Conservation (phyloP, 2,113 vertebrate genomes). For the Mesocricetus auratus region DNA sequence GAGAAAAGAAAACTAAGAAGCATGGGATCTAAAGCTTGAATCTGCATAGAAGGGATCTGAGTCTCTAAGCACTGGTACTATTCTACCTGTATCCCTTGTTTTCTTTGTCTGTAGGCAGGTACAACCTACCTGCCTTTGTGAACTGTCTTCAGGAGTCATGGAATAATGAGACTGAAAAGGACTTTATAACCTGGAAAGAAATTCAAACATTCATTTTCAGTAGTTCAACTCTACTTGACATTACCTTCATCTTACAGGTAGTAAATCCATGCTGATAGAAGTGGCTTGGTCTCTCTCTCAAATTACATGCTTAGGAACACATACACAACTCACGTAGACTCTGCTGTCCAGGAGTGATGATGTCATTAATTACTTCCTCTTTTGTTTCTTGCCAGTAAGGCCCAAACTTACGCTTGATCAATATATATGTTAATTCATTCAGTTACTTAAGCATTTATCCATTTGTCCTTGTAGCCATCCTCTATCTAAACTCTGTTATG, state of each 20-base stretch:
- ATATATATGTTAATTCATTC: not conserved
- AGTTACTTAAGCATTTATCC: conserved; percentile 7
- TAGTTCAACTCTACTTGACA: not conserved
- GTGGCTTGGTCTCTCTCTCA: not conserved
- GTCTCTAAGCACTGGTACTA: not conserved
- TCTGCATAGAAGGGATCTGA: not conserved
- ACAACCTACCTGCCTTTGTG: not conserved
- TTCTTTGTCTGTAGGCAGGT: not conserved
- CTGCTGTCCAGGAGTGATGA: not conserved
- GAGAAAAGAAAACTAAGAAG: too few relatives aligned
- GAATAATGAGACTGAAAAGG: not conserved
- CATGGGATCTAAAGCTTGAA: not conserved
- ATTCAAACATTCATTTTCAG: not conserved
- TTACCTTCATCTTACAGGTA: not conserved
- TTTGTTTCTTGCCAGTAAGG: not conserved
- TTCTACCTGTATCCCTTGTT: not conserved
- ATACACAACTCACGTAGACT: not conserved
- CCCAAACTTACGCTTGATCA: not conserved
- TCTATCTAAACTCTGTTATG: not conserved
- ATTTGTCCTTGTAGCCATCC: not conserved
- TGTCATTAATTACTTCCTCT: not conserved
- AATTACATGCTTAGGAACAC: not conserved
- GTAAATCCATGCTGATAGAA: not conserved
- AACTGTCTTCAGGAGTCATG: not conserved
- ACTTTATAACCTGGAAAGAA: not conserved